Percentiles rank a stretch among this genome's conserved stretches.
phyloP scores from a whole-genome alignment of 2,888 invertebrate species.

The Rapana venosa region DNA sequence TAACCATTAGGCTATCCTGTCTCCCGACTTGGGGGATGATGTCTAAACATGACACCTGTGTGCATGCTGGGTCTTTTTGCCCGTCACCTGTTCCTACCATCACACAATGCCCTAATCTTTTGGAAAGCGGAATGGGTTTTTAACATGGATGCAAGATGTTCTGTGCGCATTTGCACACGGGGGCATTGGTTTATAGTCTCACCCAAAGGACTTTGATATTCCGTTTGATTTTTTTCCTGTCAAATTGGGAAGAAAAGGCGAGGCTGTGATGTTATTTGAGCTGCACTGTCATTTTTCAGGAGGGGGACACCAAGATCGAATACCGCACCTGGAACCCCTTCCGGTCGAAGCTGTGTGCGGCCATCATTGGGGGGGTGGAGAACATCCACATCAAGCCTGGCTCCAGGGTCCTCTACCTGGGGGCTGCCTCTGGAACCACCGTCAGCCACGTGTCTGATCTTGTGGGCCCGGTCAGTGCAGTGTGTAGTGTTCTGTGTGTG shows the following conservation, averaged over 20 bases:
- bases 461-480: constrained; percentile 93
- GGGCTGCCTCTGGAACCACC: constrained; percentile 99
- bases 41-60: no score
- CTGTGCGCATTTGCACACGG: background rate
- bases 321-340: constrained; percentile 99
- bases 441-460: constrained; percentile 99
- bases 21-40: no score
- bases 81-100: no score
- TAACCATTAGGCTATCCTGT: no score
- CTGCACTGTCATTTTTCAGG: constrained; percentile 61
- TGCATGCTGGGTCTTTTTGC: no score
- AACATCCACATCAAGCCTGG: constrained; percentile 98
- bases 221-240: no score
- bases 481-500: no score
- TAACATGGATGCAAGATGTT: no score
- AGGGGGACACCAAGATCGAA: constrained; percentile 88
- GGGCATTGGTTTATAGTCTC: background rate
- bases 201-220: no score
- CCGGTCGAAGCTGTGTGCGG: constrained; percentile 98
- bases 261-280: no score
- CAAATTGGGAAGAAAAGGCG: background rate
- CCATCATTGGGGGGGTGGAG: constrained; percentile 97
- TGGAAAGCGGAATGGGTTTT: no score
- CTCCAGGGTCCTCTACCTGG: constrained; percentile 95
- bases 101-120: no score